Evolutionary conservation across 1,140 invertebrate genomes (phyloP).

Genomic region (Drosophila rufa): DNA sequence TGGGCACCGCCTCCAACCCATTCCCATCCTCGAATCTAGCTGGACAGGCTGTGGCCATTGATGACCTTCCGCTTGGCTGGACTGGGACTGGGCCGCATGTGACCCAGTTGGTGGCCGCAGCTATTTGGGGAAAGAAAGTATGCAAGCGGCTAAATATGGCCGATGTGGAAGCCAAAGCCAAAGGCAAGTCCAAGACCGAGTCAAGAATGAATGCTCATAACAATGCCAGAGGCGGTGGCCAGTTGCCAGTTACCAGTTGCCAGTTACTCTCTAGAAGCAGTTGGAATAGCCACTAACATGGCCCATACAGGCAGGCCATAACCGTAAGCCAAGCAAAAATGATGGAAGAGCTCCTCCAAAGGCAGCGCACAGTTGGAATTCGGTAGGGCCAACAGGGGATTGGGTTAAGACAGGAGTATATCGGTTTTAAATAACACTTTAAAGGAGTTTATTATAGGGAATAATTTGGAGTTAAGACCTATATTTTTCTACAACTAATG

Average conservation of each 20-base stretch:
- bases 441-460: too few species aligned
- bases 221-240: neutral
- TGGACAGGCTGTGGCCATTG: conserved; percentile 12
- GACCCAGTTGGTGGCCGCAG: conserved; percentile 35
- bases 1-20: conserved; percentile 9
- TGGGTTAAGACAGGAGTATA: neutral
- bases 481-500: too few species aligned
- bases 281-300: neutral
- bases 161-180: neutral
- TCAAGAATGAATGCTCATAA: conserved; percentile 23
- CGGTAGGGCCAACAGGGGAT: neutral
- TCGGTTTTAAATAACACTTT: too few species aligned
- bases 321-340: neutral
- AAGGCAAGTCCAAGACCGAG: conserved; percentile 12
- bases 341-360: neutral
- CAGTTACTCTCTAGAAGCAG: neutral
- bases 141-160: conserved; percentile 26
- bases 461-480: too few species aligned
- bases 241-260: conserved; percentile 14
- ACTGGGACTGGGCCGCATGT: conserved; percentile 7
- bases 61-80: conserved; percentile 42
- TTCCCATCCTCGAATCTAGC: conserved; percentile 5
- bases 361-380: neutral
- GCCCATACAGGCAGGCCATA: neutral
- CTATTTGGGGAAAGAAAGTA: conserved; percentile 41